Evolutionary conservation across 2,113 vertebrate genomes (phyloP), one percentile per base, ranked within the genome.

Genomic region (Urocitellus parryii): DNA sequence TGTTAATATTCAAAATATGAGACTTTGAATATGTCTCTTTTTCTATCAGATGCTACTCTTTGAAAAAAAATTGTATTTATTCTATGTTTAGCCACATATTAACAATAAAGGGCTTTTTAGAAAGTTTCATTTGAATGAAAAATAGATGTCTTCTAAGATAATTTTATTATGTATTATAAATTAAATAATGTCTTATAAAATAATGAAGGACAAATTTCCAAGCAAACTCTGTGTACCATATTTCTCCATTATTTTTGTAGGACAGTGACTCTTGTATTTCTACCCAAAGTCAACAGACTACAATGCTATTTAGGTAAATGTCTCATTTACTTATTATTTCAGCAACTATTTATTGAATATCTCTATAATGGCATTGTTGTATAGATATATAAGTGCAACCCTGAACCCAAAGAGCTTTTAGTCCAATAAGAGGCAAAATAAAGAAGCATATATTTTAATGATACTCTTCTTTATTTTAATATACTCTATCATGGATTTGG

Each of bases 1-100:
- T 85, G 7, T 58, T 94, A 45, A 83, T 89, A 94, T 78, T 87
- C 13, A 94, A 91, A 67, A 88, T 86, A 85, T n/a, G 37, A 81
- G 29, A 37, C 13, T 9, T 79, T 42, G 22, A 70, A 56, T 6
- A 25, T 74, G 17, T 53, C 89, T 79, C 89, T 32, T 96, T 27
- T 87, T 85, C 65, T 91, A 58, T 65, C 61, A 32, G 17, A 74
- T 61, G 48, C 14, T 73, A 90, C 82, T 8, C 76, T 76, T 61
- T 81, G 61, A 7, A 65, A 4, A 65, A 87, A 18, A 42, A 6
- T 9, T 22, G 14, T 56, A 39, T 84, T 39, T 74, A 88, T 58
- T 93, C 20, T 76, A 65, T 87, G n/a, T 51, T 74, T 84, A 94
- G 45, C 7, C 14, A 63, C 13, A n/a, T 90, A 13, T 45, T 51